Evolutionary conservation across 2,888 invertebrate genomes (phyloP).

Genomic region (Agonopterix heracliana): DNA sequence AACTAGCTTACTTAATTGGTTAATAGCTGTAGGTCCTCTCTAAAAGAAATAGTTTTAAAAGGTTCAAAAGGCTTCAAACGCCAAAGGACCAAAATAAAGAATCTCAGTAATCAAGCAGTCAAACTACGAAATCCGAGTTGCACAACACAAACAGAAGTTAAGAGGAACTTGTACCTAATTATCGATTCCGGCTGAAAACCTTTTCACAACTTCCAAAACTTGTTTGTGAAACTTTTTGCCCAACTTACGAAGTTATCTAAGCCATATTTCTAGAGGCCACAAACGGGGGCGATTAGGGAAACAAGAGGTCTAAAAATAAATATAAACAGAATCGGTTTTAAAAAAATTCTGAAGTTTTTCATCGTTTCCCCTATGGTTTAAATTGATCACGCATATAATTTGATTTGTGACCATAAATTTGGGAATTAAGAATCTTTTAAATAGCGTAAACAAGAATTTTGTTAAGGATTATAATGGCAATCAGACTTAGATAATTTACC

Average conservation of each 20-base stretch:
- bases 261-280: conserved; percentile 45
- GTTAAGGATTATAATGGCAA: too few relatives aligned
- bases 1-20: too few relatives aligned
- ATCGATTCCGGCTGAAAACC: conserved; percentile 47
- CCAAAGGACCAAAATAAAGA: too few relatives aligned
- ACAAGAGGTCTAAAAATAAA: conserved; percentile 50
- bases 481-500: too few relatives aligned
- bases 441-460: too few relatives aligned
- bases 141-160: conserved; percentile 34
- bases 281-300: conserved; percentile 30
- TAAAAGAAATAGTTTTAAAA: too few relatives aligned
- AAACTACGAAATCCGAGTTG: not conserved
- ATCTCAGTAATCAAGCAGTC: not conserved
- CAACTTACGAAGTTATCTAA: conserved; percentile 47
- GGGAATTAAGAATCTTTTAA: too few relatives aligned
- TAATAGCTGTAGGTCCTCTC: too few relatives aligned
- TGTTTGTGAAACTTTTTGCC: conserved; percentile 42
- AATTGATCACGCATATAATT: conserved; percentile 36
- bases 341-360: conserved; percentile 51
- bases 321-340: conserved; percentile 49
- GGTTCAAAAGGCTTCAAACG: too few relatives aligned
- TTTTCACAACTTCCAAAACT: conserved; percentile 36
- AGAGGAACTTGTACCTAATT: conserved; percentile 49
- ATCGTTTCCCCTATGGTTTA: conserved; percentile 25
- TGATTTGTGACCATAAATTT: too few relatives aligned